Conservation (phyloP, 2,888 invertebrate species). For the Megastigmus dorsalis region DNA sequence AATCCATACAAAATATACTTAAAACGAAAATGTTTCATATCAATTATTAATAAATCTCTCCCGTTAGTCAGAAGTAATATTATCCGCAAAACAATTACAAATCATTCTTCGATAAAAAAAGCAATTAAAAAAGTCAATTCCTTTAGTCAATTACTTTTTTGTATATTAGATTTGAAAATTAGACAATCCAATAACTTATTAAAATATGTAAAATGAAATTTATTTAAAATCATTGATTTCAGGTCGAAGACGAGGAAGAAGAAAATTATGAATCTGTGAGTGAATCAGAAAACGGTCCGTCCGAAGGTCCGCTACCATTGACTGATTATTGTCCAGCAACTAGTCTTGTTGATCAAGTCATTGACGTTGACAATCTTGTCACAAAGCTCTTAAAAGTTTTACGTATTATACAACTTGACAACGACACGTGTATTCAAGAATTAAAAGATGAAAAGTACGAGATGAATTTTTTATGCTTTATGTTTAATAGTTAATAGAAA, state of each 20-base stretch:
- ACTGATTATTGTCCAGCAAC: conserved; percentile 78
- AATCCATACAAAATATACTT: too few species aligned
- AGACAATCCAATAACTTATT: too few species aligned
- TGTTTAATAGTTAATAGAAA: conserved; percentile 6
- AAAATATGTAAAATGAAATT: not conserved
- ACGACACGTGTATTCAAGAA: conserved; percentile 81
- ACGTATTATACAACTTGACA: conserved; percentile 84
- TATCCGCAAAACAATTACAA: too few species aligned
- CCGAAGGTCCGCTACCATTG: conserved; percentile 71
- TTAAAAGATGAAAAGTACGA: conserved; percentile 80
- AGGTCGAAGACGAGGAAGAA: conserved; percentile 72
- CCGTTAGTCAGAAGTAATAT: too few species aligned
- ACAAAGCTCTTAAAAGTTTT: conserved; percentile 84
- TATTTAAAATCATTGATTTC: not conserved
- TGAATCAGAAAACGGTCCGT: conserved; percentile 75
- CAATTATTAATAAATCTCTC: too few species aligned
- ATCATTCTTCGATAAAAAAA: too few species aligned
- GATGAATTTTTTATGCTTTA: conserved; percentile 18
- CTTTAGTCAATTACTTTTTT: too few species aligned
- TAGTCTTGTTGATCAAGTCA: conserved; percentile 83
- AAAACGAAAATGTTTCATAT: too few species aligned
- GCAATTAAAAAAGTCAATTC: too few species aligned
- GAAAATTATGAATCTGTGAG: conserved; percentile 70
- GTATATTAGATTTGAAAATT: too few species aligned
- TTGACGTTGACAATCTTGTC: conserved; percentile 84